Percentiles rank a stretch among this genome's conserved stretches.
Evolutionary conservation across 2,888 invertebrate species (phyloP).

Genomic region (Agrilus cyanescens): DNA sequence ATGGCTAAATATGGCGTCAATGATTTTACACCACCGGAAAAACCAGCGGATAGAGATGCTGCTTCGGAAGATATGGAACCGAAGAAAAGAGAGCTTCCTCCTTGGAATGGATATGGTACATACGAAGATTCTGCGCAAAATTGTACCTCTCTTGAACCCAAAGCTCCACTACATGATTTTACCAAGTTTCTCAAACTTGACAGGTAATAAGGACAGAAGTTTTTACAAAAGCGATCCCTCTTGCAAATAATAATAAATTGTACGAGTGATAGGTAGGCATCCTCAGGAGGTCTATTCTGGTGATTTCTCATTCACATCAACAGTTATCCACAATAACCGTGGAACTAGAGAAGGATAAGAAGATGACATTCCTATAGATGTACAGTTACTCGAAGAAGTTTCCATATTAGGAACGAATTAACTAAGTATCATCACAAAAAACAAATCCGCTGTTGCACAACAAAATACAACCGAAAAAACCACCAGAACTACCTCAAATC

Average conservation of each 20-base stretch:
- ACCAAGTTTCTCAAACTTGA: constrained; percentile 72
- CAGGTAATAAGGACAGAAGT: constrained; percentile 42
- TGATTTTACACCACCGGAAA: constrained; percentile 49
- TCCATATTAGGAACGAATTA: too few relatives aligned
- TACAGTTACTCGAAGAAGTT: too few relatives aligned
- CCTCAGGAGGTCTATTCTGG: too few relatives aligned
- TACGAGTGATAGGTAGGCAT: too few relatives aligned
- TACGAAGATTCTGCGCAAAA: constrained; percentile 85
- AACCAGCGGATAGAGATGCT: constrained; percentile 34
- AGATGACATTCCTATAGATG: too few relatives aligned
- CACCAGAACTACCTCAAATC: too few relatives aligned
- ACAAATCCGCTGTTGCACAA: too few relatives aligned
- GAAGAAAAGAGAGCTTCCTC: constrained; percentile 51
- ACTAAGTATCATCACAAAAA: too few relatives aligned
- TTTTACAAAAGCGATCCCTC: not conserved
- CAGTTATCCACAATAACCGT: too few relatives aligned
- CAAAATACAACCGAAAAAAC: too few relatives aligned
- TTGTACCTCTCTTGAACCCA: constrained; percentile 69
- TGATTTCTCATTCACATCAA: too few relatives aligned
- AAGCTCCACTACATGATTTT: constrained; percentile 64
- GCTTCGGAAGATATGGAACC: constrained; percentile 22
- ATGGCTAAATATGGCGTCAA: constrained; percentile 40
- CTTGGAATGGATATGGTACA: constrained; percentile 84
- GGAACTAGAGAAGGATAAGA: too few relatives aligned
- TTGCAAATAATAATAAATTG: not conserved